phyloP scores from a whole-genome alignment of 2,888 invertebrate genomes.

The Melinopterus prodromus region DNA sequence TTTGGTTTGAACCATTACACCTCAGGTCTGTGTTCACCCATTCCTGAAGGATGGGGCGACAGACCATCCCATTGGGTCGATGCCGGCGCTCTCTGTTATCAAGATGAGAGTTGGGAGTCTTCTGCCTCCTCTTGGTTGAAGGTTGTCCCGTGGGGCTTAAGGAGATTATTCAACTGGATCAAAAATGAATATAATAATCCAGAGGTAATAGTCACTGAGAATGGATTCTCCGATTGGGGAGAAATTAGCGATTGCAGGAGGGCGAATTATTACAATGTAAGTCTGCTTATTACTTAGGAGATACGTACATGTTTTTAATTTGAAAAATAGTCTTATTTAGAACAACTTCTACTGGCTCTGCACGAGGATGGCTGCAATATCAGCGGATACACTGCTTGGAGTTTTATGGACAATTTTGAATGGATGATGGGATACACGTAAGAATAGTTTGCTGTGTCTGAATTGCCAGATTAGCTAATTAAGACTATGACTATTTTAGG shows the following conservation, averaged over 20 bases:
- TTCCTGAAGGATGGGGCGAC: slow-evolving; percentile 42
- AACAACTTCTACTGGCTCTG: slow-evolving; percentile 46
- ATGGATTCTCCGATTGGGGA: slow-evolving; percentile 62
- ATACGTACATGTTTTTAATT: not conserved
- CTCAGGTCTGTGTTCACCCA: slow-evolving; percentile 47
- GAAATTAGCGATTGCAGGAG: slow-evolving; percentile 52
- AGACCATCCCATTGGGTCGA: not conserved
- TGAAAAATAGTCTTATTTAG: slow-evolving; percentile 45
- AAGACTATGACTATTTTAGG: slow-evolving; percentile 8
- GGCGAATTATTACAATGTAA: slow-evolving; percentile 40
- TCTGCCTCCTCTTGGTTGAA: slow-evolving; percentile 16
- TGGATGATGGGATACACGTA: slow-evolving; percentile 65
- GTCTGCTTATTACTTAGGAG: slow-evolving; percentile 8
- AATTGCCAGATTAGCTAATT: not conserved
- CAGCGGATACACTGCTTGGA: slow-evolving; percentile 68
- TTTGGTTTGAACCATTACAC: slow-evolving; percentile 80
- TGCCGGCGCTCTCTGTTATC: not conserved
- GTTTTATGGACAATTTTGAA: slow-evolving; percentile 71
- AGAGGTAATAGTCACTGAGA: slow-evolving; percentile 64
- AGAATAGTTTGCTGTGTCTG: slow-evolving; percentile 42
- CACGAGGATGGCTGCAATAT: slow-evolving; percentile 60
- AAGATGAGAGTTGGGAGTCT: not conserved
- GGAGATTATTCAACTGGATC: slow-evolving; percentile 63
- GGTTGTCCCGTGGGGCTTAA: slow-evolving; percentile 67
- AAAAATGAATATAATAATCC: slow-evolving; percentile 59